Conservation (phyloP, 2,113 vertebrate species). For the Ornithorhynchus anatinus region DNA sequence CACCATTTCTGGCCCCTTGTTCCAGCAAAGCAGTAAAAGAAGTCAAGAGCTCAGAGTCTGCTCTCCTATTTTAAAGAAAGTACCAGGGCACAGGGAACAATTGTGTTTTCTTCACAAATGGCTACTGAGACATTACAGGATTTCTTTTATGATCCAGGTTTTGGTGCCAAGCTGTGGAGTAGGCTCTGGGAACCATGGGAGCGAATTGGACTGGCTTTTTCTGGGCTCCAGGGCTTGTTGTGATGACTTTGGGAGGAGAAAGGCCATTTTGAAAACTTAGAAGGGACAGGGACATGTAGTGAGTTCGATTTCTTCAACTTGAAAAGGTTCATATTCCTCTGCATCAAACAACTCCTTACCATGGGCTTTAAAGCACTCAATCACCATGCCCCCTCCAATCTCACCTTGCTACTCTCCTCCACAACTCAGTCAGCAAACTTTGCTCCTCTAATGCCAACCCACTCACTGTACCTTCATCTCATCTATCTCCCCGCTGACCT, state of each 20-base stretch:
- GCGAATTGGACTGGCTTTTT: not conserved
- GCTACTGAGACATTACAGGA: not conserved
- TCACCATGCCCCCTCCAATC: no score
- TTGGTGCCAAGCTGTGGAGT: not conserved
- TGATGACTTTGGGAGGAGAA: not conserved
- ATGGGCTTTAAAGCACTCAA: no score
- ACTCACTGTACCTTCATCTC: no score
- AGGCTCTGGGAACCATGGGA: not conserved
- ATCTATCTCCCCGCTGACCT: no score
- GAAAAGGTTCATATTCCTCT: not conserved
- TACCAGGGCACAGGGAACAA: not conserved
- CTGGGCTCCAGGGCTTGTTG: conserved; percentile 3
- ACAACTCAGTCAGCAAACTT: no score
- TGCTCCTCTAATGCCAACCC: no score
- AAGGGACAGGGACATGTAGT: not conserved
- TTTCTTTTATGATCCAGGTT: no score
- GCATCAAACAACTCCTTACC: not conserved
- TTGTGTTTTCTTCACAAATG: not conserved
- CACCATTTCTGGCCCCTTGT: conserved; percentile 33
- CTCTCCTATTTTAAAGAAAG: conserved; percentile 36
- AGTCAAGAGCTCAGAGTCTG: not conserved
- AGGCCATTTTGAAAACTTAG: not conserved
- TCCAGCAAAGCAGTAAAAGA: conserved; percentile 23
- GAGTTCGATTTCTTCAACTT: not conserved
- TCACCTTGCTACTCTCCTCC: no score